Base-by-base conservation (phyloP, 2,888 invertebrate species). In the Aphelenchoides bicaudatus region DNA sequence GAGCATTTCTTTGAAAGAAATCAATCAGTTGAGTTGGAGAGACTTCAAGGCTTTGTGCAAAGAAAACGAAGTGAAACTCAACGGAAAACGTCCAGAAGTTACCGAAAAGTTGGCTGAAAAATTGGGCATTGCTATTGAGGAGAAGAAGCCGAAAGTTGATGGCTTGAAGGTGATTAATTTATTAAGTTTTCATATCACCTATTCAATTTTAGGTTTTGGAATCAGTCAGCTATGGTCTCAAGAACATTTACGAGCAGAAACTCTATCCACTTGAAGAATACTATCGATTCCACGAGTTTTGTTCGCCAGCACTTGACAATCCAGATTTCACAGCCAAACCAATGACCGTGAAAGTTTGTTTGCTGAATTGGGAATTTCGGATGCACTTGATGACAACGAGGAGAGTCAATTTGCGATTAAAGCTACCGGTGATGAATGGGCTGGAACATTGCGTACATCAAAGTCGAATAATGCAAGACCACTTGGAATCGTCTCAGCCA, bases 261-360 rank as follows among this genome's bases (percentile, higher is more conserved):
- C 84, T 93, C 72, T 82, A 91, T 75, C 92, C 92, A 6, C 82
- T 93, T 70, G 92, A 93, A 81, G 86, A 87, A 75, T 86, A 87
- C 76, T 90, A 92, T 81, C 88, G 88, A 80, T 93, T 91, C 81
- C 91, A 92, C 80, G 92, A 92, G 79, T 93, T 92, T 81, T 91
- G 93, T 82, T 91, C 91, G 39, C 92, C 92, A n/a, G 88, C 89
- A 78, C 83, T 52, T 73, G 90, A 91, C 80, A 94, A 96, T 80
- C 89, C 94, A 0, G 96, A 98, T 82, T 96, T 98, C 80, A 92
- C 93, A 82, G 93, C 94, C 1, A 93, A 93, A 79, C 96, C 96
- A 0, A 93, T 96, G 93, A 92, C 96, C 70, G 82, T 96, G 62
- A 68, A 50, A 63, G 61, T 16, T 59, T 73, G 54, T 43, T 66